A percentile compares a stretch with the other conserved stretches of the same genome.
phyloP scores from a whole-genome alignment of 2,888 invertebrate genomes.

The Orgyia antiqua region DNA sequence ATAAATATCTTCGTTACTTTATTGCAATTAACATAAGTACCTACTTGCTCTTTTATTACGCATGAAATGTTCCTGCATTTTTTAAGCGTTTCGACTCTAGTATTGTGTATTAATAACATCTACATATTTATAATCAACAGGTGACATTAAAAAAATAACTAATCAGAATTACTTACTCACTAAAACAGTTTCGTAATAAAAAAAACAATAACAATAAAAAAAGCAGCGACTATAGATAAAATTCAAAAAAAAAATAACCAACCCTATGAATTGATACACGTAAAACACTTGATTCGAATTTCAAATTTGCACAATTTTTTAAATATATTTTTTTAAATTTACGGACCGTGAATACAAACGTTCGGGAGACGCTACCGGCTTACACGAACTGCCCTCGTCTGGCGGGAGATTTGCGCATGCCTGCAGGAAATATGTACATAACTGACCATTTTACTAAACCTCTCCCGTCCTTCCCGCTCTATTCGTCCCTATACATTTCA shows the following conservation, averaged over 20 bases:
- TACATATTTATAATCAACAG: slow-evolving; percentile 35
- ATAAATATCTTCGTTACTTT: too few relatives aligned
- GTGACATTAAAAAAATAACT: slow-evolving; percentile 31
- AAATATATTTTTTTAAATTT: slow-evolving; percentile 10
- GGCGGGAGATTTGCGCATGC: slow-evolving; percentile 51
- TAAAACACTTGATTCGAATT: neutral
- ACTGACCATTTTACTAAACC: slow-evolving; percentile 33
- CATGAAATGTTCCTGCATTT: too few relatives aligned
- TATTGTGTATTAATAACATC: neutral
- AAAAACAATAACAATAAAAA: slow-evolving; percentile 1
- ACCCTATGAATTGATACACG: slow-evolving; percentile 5
- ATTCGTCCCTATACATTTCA: slow-evolving; percentile 6
- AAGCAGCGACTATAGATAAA: slow-evolving; percentile 4
- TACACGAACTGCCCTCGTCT: slow-evolving; percentile 40
- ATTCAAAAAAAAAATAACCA: slow-evolving; percentile 1
- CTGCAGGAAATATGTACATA: slow-evolving; percentile 38
- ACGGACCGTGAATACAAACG: slow-evolving; percentile 27
- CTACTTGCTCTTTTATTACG: too few relatives aligned
- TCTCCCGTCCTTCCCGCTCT: slow-evolving; percentile 23
- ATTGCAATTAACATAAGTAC: too few relatives aligned
- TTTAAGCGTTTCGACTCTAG: too few relatives aligned
- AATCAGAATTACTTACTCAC: slow-evolving; percentile 1
- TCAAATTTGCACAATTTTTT: slow-evolving; percentile 1
- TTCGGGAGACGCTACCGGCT: slow-evolving; percentile 36
- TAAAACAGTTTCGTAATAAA: slow-evolving; percentile 2